Evolutionary conservation across 2,113 vertebrate genomes (phyloP).

Genomic region (Malurus alboscapulatus): DNA sequence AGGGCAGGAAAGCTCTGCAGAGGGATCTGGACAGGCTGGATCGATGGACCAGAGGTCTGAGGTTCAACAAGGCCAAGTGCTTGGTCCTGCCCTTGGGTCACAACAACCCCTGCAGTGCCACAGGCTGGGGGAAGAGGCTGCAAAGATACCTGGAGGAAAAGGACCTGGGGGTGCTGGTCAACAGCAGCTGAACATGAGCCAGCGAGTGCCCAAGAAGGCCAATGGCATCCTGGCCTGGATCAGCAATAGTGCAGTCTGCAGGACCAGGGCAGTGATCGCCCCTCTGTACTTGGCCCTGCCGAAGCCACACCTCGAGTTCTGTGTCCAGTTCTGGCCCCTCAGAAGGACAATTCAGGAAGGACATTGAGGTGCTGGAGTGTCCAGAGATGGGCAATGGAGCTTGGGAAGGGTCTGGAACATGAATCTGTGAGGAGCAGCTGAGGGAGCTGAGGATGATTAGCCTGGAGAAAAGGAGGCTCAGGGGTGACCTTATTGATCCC

Average conservation of each 20-base stretch:
- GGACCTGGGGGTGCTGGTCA: background rate
- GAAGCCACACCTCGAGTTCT: accelerated
- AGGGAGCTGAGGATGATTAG: background rate
- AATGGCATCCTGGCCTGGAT: background rate
- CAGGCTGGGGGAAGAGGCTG: background rate
- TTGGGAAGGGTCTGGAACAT: background rate
- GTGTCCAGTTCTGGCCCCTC: background rate
- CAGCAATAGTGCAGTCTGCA: background rate
- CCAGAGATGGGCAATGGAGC: background rate
- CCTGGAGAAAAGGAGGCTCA: background rate
- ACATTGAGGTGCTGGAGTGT: background rate
- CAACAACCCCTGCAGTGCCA: background rate
- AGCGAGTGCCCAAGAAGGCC: background rate
- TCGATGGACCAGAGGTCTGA: background rate
- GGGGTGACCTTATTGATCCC: accelerated
- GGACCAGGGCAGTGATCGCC: accelerated
- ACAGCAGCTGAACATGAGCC: background rate
- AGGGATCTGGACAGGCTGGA: background rate
- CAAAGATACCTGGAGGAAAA: background rate
- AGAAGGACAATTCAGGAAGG: accelerated
- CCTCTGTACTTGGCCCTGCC: accelerated
- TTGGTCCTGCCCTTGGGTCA: background rate
- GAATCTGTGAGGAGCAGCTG: background rate
- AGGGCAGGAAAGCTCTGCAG: background rate
- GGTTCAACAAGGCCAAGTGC: background rate